A percentile compares a stretch with the other conserved stretches of the same genome.
These are phyloP conservation scores for Strix uralensis DNA, from an alignment of 2,113 vertebrate species.

Conservation along the genomic window DNA sequence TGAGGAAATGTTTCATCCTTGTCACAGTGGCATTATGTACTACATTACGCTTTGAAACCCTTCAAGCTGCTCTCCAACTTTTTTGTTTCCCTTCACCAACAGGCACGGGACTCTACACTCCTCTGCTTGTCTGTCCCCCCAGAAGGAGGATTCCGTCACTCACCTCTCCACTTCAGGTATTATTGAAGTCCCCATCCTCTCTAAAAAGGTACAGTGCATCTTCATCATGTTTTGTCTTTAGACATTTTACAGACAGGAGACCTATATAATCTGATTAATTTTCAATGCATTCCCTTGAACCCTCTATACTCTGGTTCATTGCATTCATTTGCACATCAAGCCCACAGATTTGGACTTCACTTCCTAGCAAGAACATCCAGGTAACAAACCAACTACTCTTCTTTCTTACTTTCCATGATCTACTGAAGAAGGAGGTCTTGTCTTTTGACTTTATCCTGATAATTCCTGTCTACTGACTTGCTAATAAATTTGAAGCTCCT, in stretches of 20 bases:
- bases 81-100: background rate
- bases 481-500: background rate
- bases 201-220: background rate
- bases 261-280: background rate
- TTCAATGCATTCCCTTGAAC: background rate
- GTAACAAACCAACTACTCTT: background rate
- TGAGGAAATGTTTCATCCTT: background rate
- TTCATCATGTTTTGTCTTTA: background rate
- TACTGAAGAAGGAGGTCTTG: background rate
- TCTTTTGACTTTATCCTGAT: background rate
- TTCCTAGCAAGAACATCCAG: background rate
- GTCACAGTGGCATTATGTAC: background rate
- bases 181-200: background rate
- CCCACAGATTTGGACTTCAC: background rate
- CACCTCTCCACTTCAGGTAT: background rate
- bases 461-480: background rate
- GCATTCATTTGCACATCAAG: background rate
- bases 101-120: rapidly evolving
- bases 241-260: background rate
- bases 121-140: rapidly evolving
- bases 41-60: background rate
- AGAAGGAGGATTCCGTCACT: background rate
- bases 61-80: background rate
- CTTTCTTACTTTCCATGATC: background rate
- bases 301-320: background rate